Conservation (phyloP, 2,888 invertebrate genomes). For the Protophormia terraenovae region DNA sequence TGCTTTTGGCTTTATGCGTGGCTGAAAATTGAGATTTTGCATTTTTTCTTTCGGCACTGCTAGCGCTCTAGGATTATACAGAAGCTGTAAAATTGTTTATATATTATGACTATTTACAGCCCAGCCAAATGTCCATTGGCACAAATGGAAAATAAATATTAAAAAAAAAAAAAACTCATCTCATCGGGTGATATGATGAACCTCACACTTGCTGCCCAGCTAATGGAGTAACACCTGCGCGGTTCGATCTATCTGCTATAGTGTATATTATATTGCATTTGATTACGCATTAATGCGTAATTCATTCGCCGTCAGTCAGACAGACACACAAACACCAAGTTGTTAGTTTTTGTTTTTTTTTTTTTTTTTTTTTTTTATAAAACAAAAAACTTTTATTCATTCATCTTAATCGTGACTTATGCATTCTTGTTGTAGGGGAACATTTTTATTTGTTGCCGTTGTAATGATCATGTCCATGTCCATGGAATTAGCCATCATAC, state of each 20-base stretch:
- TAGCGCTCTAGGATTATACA: slow-evolving; percentile 46
- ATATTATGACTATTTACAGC: slow-evolving; percentile 26
- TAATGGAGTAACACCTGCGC: slow-evolving; percentile 73
- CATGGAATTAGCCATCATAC: slow-evolving; percentile 34
- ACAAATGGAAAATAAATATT: not conserved
- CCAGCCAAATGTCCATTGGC: slow-evolving; percentile 30
- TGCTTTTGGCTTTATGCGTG: slow-evolving; percentile 34
- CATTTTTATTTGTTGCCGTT: slow-evolving; percentile 35
- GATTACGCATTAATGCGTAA: slow-evolving; percentile 65
- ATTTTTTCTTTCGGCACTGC: not conserved
- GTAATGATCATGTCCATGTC: slow-evolving; percentile 44
- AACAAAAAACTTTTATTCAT: slow-evolving; percentile 30
- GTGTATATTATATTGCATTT: slow-evolving; percentile 2
- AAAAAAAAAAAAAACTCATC: slow-evolving; percentile 17
- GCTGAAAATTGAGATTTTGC: not conserved
- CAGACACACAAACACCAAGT: not conserved
- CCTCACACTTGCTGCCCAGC: slow-evolving; percentile 53
- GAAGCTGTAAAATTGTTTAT: slow-evolving; percentile 55
- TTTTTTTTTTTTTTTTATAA: no score
- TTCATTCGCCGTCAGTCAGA: slow-evolving; percentile 8
- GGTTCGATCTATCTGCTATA: slow-evolving; percentile 28
- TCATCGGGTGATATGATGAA: slow-evolving; percentile 61
- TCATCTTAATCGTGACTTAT: slow-evolving; percentile 66
- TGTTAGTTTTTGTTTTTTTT: not conserved
- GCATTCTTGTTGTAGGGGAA: slow-evolving; percentile 49